Conservation (phyloP, 2,797 vertebrate genomes). For the Brotogeris chrysoptera region DNA sequence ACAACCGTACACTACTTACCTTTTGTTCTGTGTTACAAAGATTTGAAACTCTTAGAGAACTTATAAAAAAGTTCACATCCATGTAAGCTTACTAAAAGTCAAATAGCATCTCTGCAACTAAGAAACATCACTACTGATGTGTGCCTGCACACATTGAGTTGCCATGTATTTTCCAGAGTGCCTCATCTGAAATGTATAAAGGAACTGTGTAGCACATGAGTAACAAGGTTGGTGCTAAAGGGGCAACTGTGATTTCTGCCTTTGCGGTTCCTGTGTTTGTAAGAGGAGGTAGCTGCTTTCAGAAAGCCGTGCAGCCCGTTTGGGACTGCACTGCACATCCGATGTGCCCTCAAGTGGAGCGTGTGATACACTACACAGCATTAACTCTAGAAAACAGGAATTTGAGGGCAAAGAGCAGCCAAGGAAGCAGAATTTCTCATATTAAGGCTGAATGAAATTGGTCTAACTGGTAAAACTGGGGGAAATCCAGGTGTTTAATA, state of each 20-base stretch:
- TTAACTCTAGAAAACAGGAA: background rate
- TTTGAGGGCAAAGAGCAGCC: background rate
- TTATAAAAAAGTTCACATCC: background rate
- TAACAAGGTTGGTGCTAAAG: background rate
- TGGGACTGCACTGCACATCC: background rate
- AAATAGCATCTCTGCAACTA: background rate
- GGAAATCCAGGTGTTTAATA: background rate
- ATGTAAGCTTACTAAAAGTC: background rate
- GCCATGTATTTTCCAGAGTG: background rate
- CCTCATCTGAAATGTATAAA: background rate
- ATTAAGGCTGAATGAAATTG: background rate
- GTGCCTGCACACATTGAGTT: fast-evolving
- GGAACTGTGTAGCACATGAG: too few relatives aligned
- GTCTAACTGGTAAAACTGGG: background rate
- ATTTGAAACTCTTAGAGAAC: background rate
- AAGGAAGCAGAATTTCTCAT: background rate
- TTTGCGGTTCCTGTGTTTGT: background rate
- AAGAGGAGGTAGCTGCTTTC: too few relatives aligned
- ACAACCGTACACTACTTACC: background rate
- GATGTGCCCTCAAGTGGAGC: fast-evolving
- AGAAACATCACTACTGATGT: background rate
- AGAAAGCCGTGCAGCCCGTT: background rate
- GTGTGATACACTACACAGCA: fast-evolving
- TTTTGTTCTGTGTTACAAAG: background rate
- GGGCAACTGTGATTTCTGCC: background rate